Base-by-base conservation (phyloP, 2,888 invertebrate species). In the Timema cristinae region DNA sequence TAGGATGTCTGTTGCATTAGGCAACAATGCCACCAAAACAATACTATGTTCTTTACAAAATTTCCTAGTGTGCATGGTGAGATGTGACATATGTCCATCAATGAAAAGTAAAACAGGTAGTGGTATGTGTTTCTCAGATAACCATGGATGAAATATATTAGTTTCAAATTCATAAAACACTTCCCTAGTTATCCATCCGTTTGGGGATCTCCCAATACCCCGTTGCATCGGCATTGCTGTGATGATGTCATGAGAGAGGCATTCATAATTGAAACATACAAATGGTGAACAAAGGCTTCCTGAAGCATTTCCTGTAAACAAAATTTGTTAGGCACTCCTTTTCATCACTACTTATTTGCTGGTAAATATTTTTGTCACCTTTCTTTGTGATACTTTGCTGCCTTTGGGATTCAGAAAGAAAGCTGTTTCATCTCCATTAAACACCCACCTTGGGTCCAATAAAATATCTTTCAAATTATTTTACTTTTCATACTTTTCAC, bases 1-100 rank as follows among this genome's bases (percentile, higher is more conserved):
- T 10, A 82, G 72, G 10, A 82, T 77, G 74, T 81, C 81, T 5
- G 81, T 81, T 0, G 81, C 77, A 75, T 82, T 83, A 7, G 81
- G 80, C 49, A 77, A 78, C 16, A 83, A 74, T 51, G 79, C 77
- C 69, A 81, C 75, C 15, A 82, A 72, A 73, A 80, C 78, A 52
- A 82, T 82, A 47, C 77, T 74, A 71, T 81, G 80, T 67, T 79
- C 75, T 71, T 75, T 74, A 74, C 82, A 83, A 78, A 82, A 83
- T 63, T 81, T 74, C 71, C 79, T 80, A 13, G 81, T 72, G 68
- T 80, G 78, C 72, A 81, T 73, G 11, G 79, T 80, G 71, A 82
- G 69, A 49, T 75, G 69, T 50, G 70, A 73, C 32, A 51, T 50
- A 67, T 78, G 77, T 6, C 77, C 75, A 76, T 77, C 76, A 63